A percentile compares a stretch with the other conserved stretches of the same genome.
phyloP scores from a whole-genome alignment of 2,888 invertebrate species.

The Cerceris ruficornis region DNA sequence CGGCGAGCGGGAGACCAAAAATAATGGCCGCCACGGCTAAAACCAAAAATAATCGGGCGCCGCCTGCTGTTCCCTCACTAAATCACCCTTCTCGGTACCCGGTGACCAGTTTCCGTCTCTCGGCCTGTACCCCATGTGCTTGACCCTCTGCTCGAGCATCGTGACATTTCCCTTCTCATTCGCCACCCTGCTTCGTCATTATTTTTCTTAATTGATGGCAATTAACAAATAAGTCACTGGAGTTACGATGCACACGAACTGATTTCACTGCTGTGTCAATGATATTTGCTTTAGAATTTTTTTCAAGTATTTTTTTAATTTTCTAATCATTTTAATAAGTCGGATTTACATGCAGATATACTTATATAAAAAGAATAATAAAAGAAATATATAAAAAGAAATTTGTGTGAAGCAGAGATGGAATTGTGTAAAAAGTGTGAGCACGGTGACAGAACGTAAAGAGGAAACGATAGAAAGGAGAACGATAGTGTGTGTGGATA shows the following conservation, averaged over 20 bases:
- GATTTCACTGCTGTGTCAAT: too few relatives aligned
- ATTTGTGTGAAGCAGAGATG: too few relatives aligned
- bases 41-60: constrained; percentile 80
- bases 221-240: constrained; percentile 76
- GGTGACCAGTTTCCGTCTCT: constrained; percentile 67
- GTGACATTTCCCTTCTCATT: constrained; percentile 43
- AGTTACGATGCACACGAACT: constrained; percentile 52
- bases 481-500: too few relatives aligned
- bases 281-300: background rate
- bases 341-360: too few relatives aligned
- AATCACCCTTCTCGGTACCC: constrained; percentile 74
- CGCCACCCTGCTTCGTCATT: constrained; percentile 67
- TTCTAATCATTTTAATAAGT: too few relatives aligned
- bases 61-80: constrained; percentile 76
- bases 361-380: too few relatives aligned
- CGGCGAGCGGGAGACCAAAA: constrained; percentile 69
- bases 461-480: too few relatives aligned
- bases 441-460: too few relatives aligned
- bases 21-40: constrained; percentile 73
- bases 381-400: too few relatives aligned
- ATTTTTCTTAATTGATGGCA: constrained; percentile 77
- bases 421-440: too few relatives aligned
- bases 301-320: too few relatives aligned
- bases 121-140: constrained; percentile 36
- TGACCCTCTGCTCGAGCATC: constrained; percentile 23